These are phyloP conservation scores for Epizoanthus fatuus DNA, from an alignment of 92 coral and sea anemone genomes.

Conservation along the genomic window DNA sequence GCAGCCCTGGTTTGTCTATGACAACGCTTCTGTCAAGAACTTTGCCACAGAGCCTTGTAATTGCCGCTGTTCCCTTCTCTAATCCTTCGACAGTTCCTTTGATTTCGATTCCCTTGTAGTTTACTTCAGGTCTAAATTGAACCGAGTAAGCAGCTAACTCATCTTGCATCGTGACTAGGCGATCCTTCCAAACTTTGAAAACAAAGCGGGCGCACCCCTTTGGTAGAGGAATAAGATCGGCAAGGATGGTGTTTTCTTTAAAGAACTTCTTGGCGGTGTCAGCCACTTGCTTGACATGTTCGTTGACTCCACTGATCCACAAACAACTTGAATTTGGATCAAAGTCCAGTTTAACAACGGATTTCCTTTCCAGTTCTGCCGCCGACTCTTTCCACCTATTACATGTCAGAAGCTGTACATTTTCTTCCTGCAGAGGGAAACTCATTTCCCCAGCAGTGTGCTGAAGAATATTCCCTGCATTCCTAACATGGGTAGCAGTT, in stretches of 20 bases:
- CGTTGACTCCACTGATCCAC: conserved; percentile 29
- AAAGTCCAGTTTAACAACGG: neutral
- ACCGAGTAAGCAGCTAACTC: conserved; percentile 1
- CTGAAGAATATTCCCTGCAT: conserved; percentile 21
- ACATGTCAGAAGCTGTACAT: conserved; percentile 21
- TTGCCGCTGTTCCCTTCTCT: neutral
- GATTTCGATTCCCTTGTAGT: conserved; percentile 12
- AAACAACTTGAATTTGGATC: neutral
- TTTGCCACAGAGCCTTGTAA: neutral
- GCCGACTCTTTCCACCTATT: conserved; percentile 30
- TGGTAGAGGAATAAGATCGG: neutral
- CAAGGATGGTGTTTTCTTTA: neutral
- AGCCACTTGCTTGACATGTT: neutral
- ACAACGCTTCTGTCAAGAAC: conserved; percentile 26
- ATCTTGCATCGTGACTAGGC: neutral
- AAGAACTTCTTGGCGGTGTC: neutral
- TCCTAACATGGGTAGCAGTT: neutral
- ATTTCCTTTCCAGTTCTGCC: neutral
- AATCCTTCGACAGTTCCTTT: conserved; percentile 17
- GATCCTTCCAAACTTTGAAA: conserved; percentile 1
- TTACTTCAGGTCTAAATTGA: conserved; percentile 6
- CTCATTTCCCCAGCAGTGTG: conserved; percentile 31
- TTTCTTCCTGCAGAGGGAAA: conserved; percentile 38
- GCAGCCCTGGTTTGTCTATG: conserved; percentile 57
- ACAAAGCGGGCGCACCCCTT: conserved; percentile 25